Base-by-base conservation (phyloP, 2,888 invertebrate genomes). In the Thecophora atra region DNA sequence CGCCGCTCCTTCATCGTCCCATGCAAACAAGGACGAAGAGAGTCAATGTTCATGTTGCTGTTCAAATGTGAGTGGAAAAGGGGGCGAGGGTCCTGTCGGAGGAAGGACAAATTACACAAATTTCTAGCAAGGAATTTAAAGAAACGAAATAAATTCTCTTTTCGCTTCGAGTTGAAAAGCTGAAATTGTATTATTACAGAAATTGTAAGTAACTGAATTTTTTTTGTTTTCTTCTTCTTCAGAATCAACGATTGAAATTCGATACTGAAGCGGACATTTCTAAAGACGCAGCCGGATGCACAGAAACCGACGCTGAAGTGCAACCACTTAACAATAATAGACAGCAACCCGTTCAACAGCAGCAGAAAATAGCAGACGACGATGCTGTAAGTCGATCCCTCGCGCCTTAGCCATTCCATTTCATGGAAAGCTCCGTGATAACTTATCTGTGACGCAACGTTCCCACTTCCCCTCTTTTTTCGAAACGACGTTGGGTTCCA, bases 161-260 rank as follows among this genome's bases (percentile, higher is more conserved):
- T n/a, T 44, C 21, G 44, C 8, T 17, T 64, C 15, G n/a, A 3
- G 11, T 54, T 19, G 17, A 15, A 63, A 44, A n/a, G n/a, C 11
- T 63, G n/a, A 66, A 66, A 66, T 5, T 66, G 26, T 51, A 21
- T 51, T 21, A 51, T 17, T 64, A 58, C 24, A 24, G n/a, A 11
- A 51, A n/a, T 70, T 15, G 17, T n/a, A 7, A 6, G n/a, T 62
- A 26, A 62, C n/a, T 51, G 3, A 56, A 26, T 24, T 24, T 13
- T 54, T 8, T 54, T 51, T 44, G 13, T 26, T 52, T 71, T 47
- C 69, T 69, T 64, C 51, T 54, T 74, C 77, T 81, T 75, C 80
- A 86, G 85, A 86, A 83, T 78, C 86, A 86, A 78, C 82, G 84
- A 74, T 81, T 85, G 76, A 85, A 85, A 80, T 79, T 81, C 28